Conservation (phyloP, 1,140 invertebrate genomes). For the Coenobita brevimanus region DNA sequence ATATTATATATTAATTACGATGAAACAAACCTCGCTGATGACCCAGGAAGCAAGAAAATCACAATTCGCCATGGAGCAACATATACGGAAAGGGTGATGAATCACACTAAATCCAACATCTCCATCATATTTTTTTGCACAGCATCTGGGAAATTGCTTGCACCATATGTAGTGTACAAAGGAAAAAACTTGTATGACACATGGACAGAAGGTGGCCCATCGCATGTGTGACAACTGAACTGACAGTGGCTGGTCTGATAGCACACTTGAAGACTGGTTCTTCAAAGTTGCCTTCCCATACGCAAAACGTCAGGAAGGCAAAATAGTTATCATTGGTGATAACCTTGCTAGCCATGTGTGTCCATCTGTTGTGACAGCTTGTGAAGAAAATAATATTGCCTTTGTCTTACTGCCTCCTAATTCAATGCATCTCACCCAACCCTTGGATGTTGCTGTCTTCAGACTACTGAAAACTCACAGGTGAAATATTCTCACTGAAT, state of each 20-base stretch:
- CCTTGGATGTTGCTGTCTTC: background rate
- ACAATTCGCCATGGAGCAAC: too few species aligned
- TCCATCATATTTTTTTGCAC: too few species aligned
- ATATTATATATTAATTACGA: background rate
- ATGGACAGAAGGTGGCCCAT: too few species aligned
- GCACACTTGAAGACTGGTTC: slow-evolving; percentile 3
- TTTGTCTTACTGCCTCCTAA: slow-evolving; percentile 8
- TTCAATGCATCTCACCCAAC: background rate
- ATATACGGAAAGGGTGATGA: too few species aligned
- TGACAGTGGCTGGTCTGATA: slow-evolving; percentile 16
- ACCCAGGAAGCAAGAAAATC: too few species aligned
- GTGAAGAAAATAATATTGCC: background rate
- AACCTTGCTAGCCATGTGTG: background rate
- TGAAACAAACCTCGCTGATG: too few species aligned
- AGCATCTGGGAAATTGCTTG: too few species aligned
- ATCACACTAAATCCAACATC: too few species aligned
- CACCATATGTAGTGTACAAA: too few species aligned
- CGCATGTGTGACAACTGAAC: background rate
- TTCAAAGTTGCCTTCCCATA: background rate
- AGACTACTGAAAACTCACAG: background rate
- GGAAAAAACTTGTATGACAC: too few species aligned
- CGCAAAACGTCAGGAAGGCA: background rate
- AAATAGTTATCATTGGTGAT: background rate
- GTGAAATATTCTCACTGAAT: background rate
- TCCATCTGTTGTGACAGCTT: background rate